Conservation (phyloP, 2,113 vertebrate species). For the Serinus canaria region DNA sequence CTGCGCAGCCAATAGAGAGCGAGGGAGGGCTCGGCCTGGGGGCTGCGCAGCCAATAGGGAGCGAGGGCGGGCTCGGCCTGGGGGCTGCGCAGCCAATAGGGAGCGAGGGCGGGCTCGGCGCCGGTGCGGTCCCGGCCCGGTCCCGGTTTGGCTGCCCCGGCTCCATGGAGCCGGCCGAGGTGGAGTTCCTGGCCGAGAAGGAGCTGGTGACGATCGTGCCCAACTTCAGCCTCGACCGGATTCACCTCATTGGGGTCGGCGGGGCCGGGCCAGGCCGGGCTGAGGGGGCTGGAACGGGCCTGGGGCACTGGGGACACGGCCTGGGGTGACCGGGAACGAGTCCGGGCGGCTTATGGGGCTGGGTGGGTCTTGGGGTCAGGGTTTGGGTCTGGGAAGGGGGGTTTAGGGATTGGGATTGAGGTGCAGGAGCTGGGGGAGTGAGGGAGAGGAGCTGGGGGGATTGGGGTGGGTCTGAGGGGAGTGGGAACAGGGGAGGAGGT, state of each 20-base stretch:
- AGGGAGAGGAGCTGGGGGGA: too few relatives aligned
- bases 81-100: too few relatives aligned
- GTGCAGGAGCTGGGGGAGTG: background rate
- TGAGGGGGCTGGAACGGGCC: background rate
- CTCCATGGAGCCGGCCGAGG: constrained; percentile 86
- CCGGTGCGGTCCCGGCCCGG: accelerated
- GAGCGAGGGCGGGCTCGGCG: accelerated
- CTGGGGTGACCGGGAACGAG: background rate
- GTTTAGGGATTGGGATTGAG: background rate
- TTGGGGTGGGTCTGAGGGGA: too few relatives aligned
- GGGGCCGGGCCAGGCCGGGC: background rate
- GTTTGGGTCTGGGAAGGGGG: background rate
- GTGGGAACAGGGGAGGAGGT: background rate
- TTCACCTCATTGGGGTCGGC: constrained; percentile 93
- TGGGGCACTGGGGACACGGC: background rate
- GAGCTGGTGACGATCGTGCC: constrained; percentile 90
- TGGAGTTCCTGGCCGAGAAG: constrained; percentile 93
- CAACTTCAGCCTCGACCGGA: constrained; percentile 92
- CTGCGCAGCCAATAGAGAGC: background rate
- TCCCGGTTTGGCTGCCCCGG: background rate
- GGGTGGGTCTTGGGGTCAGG: accelerated
- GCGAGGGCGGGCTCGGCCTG: too few relatives aligned
- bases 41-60: background rate
- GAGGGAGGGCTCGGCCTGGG: too few relatives aligned
- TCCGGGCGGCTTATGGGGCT: too few relatives aligned